Evolutionary conservation across 2,113 vertebrate species (phyloP).

Genomic region (Zosterops borbonicus): DNA sequence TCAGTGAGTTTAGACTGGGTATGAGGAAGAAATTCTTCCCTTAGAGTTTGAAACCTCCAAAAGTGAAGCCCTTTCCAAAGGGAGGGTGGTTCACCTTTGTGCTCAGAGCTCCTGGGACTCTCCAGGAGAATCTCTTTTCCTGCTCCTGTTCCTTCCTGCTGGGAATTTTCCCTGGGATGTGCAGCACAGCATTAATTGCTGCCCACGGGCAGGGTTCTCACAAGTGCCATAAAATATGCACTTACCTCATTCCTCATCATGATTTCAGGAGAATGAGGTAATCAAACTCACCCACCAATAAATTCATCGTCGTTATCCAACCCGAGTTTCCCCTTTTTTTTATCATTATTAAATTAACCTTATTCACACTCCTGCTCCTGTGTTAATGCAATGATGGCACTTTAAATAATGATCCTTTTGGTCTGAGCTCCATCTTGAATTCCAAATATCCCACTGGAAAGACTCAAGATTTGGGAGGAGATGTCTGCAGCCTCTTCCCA

Average conservation of each 20-base stretch:
- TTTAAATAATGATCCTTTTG: neutral
- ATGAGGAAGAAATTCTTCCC: neutral
- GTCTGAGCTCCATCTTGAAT: neutral
- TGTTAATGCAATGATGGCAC: neutral
- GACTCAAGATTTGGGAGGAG: neutral
- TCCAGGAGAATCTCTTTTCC: neutral
- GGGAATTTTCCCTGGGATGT: neutral
- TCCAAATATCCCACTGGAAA: neutral
- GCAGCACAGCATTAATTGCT: neutral
- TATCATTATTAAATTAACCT: neutral
- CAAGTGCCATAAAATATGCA: neutral
- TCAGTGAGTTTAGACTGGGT: no score
- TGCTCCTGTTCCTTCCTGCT: neutral
- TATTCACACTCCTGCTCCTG: neutral
- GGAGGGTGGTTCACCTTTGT: neutral
- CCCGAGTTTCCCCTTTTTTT: neutral
- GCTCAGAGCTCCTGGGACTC: neutral
- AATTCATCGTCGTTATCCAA: neutral
- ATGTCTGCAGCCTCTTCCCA: neutral
- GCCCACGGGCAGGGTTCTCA: neutral
- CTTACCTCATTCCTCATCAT: neutral
- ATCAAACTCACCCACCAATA: neutral
- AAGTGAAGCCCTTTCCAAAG: neutral
- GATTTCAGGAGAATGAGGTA: slow-evolving; percentile 5
- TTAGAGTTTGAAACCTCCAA: neutral